phyloP scores from a whole-genome alignment of 1,140 invertebrate genomes.

The Calosoma granatense region DNA sequence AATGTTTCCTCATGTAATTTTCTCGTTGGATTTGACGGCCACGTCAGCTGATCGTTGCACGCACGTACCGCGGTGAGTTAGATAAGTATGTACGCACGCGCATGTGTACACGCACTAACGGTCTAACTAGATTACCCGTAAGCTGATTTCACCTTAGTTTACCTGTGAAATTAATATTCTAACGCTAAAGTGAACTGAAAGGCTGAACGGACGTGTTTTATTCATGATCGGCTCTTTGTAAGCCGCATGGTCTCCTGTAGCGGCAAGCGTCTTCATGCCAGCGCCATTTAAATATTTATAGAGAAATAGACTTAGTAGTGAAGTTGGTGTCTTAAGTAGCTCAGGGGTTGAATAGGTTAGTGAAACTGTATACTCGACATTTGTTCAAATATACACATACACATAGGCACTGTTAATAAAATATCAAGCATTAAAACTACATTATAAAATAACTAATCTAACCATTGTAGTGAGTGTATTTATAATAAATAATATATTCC shows the following conservation, averaged over 20 bases:
- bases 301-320: background rate
- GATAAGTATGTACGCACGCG: background rate
- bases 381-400: too few species aligned
- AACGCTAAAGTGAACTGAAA: background rate
- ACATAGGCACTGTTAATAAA: too few species aligned
- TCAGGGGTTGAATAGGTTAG: too few species aligned
- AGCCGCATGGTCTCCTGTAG: too few species aligned
- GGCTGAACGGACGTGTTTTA: background rate
- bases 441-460: too few species aligned
- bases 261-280: too few species aligned
- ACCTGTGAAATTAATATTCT: slow-evolving; percentile 9
- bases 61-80: background rate
- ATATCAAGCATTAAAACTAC: too few species aligned
- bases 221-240: background rate
- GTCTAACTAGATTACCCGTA: slow-evolving; percentile 1
- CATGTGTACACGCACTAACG: background rate
- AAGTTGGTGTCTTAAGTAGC: too few species aligned
- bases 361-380: too few species aligned
- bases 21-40: background rate
- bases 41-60: background rate
- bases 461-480: too few species aligned
- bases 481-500: too few species aligned
- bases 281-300: background rate
- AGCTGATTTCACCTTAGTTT: background rate
- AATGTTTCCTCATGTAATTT: background rate